phyloP scores from a whole-genome alignment of 1,140 invertebrate species.

The Caenorhabditis remanei region DNA sequence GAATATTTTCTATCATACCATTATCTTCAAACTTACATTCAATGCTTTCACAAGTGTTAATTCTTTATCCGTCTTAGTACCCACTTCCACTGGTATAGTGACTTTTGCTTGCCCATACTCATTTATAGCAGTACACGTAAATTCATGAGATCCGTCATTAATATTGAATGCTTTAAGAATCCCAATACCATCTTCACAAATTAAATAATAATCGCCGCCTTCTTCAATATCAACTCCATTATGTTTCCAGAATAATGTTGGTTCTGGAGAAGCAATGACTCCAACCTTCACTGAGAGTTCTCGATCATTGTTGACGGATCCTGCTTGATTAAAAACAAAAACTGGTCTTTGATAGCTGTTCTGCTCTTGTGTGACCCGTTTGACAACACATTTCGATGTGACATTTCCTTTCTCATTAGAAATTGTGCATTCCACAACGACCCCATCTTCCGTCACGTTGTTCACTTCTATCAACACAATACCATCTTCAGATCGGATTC shows the following conservation, averaged over 20 bases:
- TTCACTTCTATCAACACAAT: constrained; percentile 53
- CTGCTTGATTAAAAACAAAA: constrained; percentile 28
- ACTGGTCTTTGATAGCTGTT: constrained; percentile 30
- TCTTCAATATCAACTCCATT: constrained; percentile 10
- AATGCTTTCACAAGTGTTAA: constrained; percentile 19
- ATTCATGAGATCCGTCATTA: neutral
- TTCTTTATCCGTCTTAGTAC: neutral
- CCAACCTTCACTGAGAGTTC: constrained; percentile 49
- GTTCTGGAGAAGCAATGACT: constrained; percentile 34
- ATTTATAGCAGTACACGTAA: constrained; percentile 41
- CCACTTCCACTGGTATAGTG: neutral
- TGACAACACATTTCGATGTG: constrained; percentile 20
- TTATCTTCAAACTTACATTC: constrained; percentile 9
- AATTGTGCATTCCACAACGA: constrained; percentile 30
- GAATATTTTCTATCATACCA: neutral
- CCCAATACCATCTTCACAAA: constrained; percentile 51
- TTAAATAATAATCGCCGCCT: constrained; percentile 37
- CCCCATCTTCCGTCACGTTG: neutral
- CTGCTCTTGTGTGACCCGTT: constrained; percentile 10
- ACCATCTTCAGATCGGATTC: constrained; percentile 53
- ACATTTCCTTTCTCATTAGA: neutral
- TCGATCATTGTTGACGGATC: constrained; percentile 7
- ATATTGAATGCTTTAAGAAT: constrained; percentile 47
- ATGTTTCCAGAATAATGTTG: constrained; percentile 43
- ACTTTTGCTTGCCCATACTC: constrained; percentile 4